A percentile compares a stretch with the other conserved stretches of the same genome.
These are phyloP conservation scores for Gymnothorax javanicus DNA, from an alignment of 2,797 vertebrate genomes.

Conservation along the genomic window DNA sequence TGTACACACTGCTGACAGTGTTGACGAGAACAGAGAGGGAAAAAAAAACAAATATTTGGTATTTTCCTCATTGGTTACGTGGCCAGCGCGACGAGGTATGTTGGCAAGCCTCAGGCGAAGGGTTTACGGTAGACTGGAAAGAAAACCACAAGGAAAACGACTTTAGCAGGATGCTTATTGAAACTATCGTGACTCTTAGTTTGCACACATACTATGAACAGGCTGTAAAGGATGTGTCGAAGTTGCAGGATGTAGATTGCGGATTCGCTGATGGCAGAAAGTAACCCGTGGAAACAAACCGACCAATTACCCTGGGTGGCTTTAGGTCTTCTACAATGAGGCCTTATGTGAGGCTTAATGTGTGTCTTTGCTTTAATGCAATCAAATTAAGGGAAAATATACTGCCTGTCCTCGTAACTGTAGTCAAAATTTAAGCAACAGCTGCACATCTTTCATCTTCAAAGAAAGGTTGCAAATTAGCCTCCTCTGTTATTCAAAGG, in stretches of 20 bases:
- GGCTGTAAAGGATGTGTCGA: not conserved
- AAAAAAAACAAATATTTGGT: not conserved
- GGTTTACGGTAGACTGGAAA: constrained; percentile 21
- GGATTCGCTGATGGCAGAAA: not conserved
- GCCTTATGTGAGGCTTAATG: not conserved
- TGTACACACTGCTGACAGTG: not conserved
- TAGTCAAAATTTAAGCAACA: not conserved
- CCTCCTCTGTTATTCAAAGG: not conserved
- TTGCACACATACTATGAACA: not conserved
- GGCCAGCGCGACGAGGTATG: constrained; percentile 5
- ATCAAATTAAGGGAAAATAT: not conserved
- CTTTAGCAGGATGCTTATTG: constrained; percentile 6
- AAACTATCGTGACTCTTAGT: constrained; percentile 3
- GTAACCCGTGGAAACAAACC: not conserved
- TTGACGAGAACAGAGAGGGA: not conserved
- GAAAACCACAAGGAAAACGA: constrained; percentile 21
- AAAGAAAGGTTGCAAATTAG: not conserved
- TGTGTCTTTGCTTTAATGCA: not conserved
- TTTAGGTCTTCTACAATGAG: too few species aligned
- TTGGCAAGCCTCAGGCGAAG: not conserved
- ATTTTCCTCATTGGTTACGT: not conserved
- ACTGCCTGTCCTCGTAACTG: not conserved
- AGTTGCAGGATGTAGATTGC: too few species aligned
- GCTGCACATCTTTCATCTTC: not conserved
- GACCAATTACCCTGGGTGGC: not conserved